phyloP scores from a whole-genome alignment of 2,888 invertebrate species.

The Cartodere bifasciata region DNA sequence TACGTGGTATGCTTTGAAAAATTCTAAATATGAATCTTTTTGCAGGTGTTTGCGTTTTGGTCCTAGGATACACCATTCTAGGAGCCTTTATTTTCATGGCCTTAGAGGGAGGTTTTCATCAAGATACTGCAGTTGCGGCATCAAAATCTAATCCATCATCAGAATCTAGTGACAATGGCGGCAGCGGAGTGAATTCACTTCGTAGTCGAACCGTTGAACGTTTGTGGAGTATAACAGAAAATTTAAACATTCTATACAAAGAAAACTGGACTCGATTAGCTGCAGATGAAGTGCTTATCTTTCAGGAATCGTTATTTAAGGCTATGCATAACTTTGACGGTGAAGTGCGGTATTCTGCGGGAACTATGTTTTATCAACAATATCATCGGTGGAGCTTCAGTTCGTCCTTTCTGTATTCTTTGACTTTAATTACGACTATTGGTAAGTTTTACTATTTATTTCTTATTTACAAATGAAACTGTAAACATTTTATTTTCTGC shows the following conservation, averaged over 20 bases:
- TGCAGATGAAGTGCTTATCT: constrained; percentile 74
- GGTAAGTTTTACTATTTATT: constrained; percentile 69
- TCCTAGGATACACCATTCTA: constrained; percentile 80
- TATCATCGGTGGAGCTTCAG: constrained; percentile 80
- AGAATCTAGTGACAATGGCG: constrained; percentile 17
- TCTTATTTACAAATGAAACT: too few species aligned
- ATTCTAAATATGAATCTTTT: too few species aligned
- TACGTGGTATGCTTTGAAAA: too few species aligned
- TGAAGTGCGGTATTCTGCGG: constrained; percentile 32
- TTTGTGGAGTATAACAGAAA: constrained; percentile 76
- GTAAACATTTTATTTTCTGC: too few species aligned
- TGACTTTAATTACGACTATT: constrained; percentile 89
- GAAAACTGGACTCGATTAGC: constrained; percentile 86
- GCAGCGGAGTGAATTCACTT: constrained; percentile 40
- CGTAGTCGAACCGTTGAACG: constrained; percentile 64
- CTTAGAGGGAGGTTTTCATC: constrained; percentile 50
- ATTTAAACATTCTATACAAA: constrained; percentile 77
- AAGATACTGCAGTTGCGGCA: constrained; percentile 50
- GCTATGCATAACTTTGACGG: constrained; percentile 25
- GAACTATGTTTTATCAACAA: constrained; percentile 28
- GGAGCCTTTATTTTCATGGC: constrained; percentile 87
- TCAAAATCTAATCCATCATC: constrained; percentile 47
- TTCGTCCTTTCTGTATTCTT: constrained; percentile 82
- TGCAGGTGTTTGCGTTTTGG: constrained; percentile 67
- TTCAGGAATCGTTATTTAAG: constrained; percentile 53